Conservation (phyloP, 2,797 vertebrate genomes). For the Typhlichthys subterraneus region DNA sequence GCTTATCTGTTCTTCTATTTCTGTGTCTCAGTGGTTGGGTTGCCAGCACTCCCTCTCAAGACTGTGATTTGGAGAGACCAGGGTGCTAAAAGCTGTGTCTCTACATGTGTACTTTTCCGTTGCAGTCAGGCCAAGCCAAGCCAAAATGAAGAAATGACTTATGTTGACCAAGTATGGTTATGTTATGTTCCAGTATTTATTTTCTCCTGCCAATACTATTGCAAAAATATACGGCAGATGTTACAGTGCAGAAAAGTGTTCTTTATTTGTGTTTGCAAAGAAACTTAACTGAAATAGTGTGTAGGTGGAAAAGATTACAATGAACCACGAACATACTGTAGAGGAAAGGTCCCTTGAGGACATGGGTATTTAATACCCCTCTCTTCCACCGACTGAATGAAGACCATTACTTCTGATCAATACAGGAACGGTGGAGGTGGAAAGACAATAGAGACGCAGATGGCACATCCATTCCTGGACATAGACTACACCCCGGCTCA, state of each 20-base stretch:
- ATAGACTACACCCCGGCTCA: constrained; percentile 25
- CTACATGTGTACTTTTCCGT: constrained; percentile 70
- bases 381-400: constrained; percentile 54
- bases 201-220: constrained; percentile 37
- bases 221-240: constrained; percentile 38
- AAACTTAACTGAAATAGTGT: constrained; percentile 37
- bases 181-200: constrained; percentile 23
- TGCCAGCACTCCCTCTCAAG: constrained; percentile 38
- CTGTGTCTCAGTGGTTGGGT: constrained; percentile 62
- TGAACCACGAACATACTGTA: constrained; percentile 17
- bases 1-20: constrained; percentile 64
- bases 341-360: constrained; percentile 43
- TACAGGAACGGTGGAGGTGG: constrained; percentile 42
- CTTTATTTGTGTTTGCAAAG: constrained; percentile 38
- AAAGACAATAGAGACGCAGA: constrained; percentile 38
- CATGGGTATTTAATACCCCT: constrained; percentile 49
- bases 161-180: constrained; percentile 45
- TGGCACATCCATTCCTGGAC: constrained; percentile 38
- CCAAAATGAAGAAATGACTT: constrained; percentile 39
- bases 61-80: constrained; percentile 22
- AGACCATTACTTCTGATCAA: constrained; percentile 62
- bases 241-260: constrained; percentile 42
- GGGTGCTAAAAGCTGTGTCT: constrained; percentile 36
- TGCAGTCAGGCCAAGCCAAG: constrained; percentile 52
- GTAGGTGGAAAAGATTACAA: not conserved